phyloP scores from a whole-genome alignment of 23 tunicate genomes.

The Styela clava region DNA sequence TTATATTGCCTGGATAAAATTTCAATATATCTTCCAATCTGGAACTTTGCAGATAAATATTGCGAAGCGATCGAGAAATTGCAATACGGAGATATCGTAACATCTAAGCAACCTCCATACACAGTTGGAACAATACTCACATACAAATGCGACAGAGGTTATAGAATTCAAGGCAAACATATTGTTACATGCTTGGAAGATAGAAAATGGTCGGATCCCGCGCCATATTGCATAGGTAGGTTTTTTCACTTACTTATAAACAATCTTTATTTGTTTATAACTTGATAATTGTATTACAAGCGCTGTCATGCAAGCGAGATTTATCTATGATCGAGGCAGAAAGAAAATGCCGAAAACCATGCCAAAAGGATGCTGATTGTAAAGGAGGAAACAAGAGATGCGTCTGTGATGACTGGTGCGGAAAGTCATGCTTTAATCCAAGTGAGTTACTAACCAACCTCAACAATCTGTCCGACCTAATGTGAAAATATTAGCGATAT shows the following conservation, averaged over 20 bases:
- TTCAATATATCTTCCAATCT: no score
- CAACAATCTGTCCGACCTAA: neutral
- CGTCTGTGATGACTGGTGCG: conserved; percentile 34
- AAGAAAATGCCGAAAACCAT: conserved; percentile 10
- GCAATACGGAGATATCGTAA: neutral
- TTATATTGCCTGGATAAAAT: no score
- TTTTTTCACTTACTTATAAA: neutral
- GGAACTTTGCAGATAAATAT: neutral
- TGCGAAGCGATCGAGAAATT: neutral
- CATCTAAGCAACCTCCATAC: neutral
- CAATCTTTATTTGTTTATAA: no score
- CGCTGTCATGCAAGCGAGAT: conserved; percentile 5
- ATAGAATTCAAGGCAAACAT: conserved; percentile 35
- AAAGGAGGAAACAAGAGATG: conserved; percentile 22
- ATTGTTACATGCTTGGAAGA: neutral
- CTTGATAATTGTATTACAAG: no score
- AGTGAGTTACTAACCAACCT: neutral
- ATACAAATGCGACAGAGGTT: conserved; percentile 42
- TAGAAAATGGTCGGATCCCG: conserved; percentile 11
- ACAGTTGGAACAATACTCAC: conserved; percentile 25
- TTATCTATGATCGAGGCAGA: neutral
- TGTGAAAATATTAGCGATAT: neutral
- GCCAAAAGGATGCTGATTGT: conserved; percentile 12
- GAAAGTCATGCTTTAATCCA: conserved; percentile 30
- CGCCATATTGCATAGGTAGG: conserved; percentile 3